Evolutionary conservation across 2,888 invertebrate genomes (phyloP), one percentile per base, ranked within the genome.

Genomic region (Meliscaeva auricollis): DNA sequence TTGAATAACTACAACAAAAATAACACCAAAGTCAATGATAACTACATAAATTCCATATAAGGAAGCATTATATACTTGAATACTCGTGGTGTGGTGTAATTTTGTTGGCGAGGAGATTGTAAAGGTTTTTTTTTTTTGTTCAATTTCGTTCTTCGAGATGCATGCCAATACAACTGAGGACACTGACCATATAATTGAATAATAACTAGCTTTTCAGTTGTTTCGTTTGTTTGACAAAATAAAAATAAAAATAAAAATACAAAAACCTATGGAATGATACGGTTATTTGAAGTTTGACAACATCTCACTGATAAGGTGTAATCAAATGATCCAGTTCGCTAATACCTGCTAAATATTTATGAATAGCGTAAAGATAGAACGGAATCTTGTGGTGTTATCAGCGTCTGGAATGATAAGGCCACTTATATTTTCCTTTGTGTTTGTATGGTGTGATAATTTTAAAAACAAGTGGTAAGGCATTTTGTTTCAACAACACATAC

Each of bases 131-230:
- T 6, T 38, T 26, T 38, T 11, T 48, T n/a, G n/a, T n/a, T 35
- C 15, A 6, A 41, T 41, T 41, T 66, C n/a, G 15, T 74, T 54
- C 26, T 11, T 17, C 15, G 4, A 50, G 48, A 78, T 74, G 68
- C 60, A 46, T 62, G 52, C 30, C 52, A 73, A 50, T 48, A 50
- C 22, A 62, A 56, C 50, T 56, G 54, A 74, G 75, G 72, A 64
- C 74, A 84, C n/a, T 84, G 79, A 75, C 74, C 74, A 79, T 35
- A 60, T 73, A 58, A 72, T 66, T 68, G 20, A 62, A 26, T 64
- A 50, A 48, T 52, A 52, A 20, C 15, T 22, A 35, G 41, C 20
- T 6, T 17, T 17, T 32, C 9, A 1, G 5, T 13, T 0, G 15
- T 17, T 26, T 26, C n/a, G 4, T 44, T 62, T 4, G 6, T 4